Evolutionary conservation across 2,113 vertebrate genomes (phyloP), one percentile per base, ranked within the genome.

Genomic region (Scolopax mira): DNA sequence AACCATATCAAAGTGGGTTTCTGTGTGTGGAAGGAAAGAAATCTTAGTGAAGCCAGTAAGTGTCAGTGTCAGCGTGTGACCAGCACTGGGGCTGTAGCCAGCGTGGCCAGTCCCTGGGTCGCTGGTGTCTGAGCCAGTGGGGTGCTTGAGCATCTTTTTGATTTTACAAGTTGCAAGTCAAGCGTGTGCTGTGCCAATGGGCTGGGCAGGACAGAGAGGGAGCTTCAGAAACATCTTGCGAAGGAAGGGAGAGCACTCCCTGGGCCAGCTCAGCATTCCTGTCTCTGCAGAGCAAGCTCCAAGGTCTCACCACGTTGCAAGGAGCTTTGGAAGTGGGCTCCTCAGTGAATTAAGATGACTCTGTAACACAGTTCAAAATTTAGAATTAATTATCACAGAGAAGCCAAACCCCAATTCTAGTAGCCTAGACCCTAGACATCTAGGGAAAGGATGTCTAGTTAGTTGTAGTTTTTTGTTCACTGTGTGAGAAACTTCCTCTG

Each of bases 401-500:
- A 15, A 66, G 62, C 48, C 31, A 91, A 48, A 37, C 1, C 39
- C 54, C 46, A 35, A 6, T 44, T 71, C 37, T 61, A 18, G 19
- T 35, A 30, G n/a, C 42, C 7, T n/a, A n/a, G n/a, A n/a, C n/a
- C n/a, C n/a, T n/a, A n/a, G n/a, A n/a, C n/a, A n/a, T n/a, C n/a
- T n/a, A 46, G 64, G 27, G 37, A 17, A 30, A 35, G 60, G 70
- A 3, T 49, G 28, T 17, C n/a, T 30, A 6, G 1, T 16, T 44
- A 16, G 22, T 12, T 28, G 30, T 13, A 18, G 39, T 9, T 24
- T 88, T 90, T 92, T 79, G 60, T 72, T 90, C 79, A 33, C 87
- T 55, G 5, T n/a, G 37, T 75, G 75, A 88, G 39, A 84, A 74
- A 49, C 75, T 85, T 89, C 54, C 54, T 95, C 86, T 96, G 89